A percentile compares a stretch with the other conserved stretches of the same genome.
phyloP scores from a whole-genome alignment of 2,888 invertebrate genomes.

The Caenorhabditis doughertyi region DNA sequence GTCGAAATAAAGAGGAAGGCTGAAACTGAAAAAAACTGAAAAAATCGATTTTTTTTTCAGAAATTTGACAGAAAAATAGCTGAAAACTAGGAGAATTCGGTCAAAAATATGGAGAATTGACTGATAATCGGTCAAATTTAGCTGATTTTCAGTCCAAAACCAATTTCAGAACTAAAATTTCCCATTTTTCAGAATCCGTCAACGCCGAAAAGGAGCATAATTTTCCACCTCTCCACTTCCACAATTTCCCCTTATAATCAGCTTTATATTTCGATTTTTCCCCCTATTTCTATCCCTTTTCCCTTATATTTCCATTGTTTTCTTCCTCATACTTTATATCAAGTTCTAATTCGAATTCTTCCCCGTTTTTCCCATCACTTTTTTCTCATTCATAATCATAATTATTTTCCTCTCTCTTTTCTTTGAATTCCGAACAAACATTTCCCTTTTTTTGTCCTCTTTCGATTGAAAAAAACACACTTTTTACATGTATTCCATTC shows the following conservation, averaged over 20 bases:
- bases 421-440: background rate
- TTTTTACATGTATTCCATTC: constrained; percentile 54
- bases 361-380: background rate
- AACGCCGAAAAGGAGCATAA: constrained; percentile 50
- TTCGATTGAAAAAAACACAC: constrained; percentile 23
- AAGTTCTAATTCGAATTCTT: constrained; percentile 44
- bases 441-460: constrained; percentile 24
- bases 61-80: no score
- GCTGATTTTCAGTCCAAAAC: no score
- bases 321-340: no score
- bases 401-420: background rate
- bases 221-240: background rate
- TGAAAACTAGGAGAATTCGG: no score
- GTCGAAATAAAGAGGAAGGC: no score
- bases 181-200: constrained; percentile 52
- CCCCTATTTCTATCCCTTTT: background rate
- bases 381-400: constrained; percentile 9
- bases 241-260: constrained; percentile 6
- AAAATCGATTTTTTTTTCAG: no score
- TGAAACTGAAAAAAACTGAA: no score
- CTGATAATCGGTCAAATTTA: no score
- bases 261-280: constrained; percentile 36
- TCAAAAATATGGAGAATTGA: no score
- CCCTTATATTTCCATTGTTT: background rate
- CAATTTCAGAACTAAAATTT: background rate